Evolutionary conservation across 2,113 vertebrate genomes (phyloP).

Genomic region (Gnathochromis pfefferi): DNA sequence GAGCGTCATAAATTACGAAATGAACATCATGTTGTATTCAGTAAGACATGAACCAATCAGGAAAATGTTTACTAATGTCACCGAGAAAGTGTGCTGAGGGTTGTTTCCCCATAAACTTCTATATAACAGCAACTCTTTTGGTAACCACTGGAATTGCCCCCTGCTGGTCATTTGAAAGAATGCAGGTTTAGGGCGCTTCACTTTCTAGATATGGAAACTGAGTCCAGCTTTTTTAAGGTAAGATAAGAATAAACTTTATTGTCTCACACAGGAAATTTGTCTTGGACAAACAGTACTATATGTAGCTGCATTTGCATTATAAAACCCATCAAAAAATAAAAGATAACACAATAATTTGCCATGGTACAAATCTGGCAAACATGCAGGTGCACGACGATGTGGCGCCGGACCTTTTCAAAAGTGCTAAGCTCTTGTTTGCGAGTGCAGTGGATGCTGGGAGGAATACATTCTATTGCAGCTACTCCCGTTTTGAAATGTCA

Average conservation of each 20-base stretch:
- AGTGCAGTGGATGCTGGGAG: not conserved
- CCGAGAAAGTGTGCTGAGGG: not conserved
- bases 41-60: not conserved
- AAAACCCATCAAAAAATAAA: not conserved
- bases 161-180: not conserved
- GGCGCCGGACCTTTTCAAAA: not conserved
- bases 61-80: not conserved
- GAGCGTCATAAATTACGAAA: not conserved
- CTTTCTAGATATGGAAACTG: not conserved
- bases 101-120: not conserved
- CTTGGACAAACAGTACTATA: not conserved
- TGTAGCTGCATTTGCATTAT: not conserved
- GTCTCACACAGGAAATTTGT: not conserved
- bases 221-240: not conserved
- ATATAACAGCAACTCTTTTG: too few relatives aligned
- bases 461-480: not conserved
- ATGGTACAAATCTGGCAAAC: not conserved
- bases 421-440: accelerated
- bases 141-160: not conserved
- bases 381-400: accelerated
- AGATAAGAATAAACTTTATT: not conserved
- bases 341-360: not conserved
- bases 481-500: not conserved
- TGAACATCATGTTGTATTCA: not conserved
- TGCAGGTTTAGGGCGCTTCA: not conserved